phyloP scores from a whole-genome alignment of 1,140 invertebrate species.

The Planococcus citri region DNA sequence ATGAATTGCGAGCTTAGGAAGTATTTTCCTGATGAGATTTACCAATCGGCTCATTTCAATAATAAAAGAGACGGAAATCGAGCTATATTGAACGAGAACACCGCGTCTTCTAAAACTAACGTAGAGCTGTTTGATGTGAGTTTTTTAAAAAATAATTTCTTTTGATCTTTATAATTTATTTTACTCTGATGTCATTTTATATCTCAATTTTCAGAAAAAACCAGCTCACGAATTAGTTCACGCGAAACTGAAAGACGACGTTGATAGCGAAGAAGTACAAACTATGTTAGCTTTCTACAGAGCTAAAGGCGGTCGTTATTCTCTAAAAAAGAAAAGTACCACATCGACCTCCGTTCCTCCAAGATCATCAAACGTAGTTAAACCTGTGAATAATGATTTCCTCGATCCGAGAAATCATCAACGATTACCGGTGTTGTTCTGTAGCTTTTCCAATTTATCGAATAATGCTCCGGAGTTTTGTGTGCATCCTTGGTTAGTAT shows the following conservation, averaged over 20 bases:
- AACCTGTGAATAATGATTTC: slow-evolving; percentile 38
- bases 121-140: background rate
- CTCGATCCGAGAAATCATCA: slow-evolving; percentile 81
- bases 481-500: slow-evolving; percentile 66
- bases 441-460: slow-evolving; percentile 73
- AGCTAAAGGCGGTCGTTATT: slow-evolving; percentile 63
- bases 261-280: slow-evolving; percentile 49
- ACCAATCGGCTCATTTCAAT: slow-evolving; percentile 47
- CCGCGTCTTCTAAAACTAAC: background rate
- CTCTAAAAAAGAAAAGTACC: slow-evolving; percentile 26
- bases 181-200: background rate
- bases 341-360: background rate
- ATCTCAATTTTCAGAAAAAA: slow-evolving; percentile 14
- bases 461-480: slow-evolving; percentile 74
- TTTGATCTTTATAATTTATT: background rate
- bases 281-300: slow-evolving; percentile 69
- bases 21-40: slow-evolving; percentile 70
- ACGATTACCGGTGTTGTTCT: slow-evolving; percentile 75
- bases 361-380: slow-evolving; percentile 27
- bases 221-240: slow-evolving; percentile 57
- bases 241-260: slow-evolving; percentile 49
- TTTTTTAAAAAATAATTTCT: no score
- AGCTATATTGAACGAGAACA: background rate
- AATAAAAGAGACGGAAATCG: slow-evolving; percentile 23
- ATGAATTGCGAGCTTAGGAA: slow-evolving; percentile 57